Conservation (phyloP, 1,140 invertebrate genomes). For the Drosophila simulans region DNA sequence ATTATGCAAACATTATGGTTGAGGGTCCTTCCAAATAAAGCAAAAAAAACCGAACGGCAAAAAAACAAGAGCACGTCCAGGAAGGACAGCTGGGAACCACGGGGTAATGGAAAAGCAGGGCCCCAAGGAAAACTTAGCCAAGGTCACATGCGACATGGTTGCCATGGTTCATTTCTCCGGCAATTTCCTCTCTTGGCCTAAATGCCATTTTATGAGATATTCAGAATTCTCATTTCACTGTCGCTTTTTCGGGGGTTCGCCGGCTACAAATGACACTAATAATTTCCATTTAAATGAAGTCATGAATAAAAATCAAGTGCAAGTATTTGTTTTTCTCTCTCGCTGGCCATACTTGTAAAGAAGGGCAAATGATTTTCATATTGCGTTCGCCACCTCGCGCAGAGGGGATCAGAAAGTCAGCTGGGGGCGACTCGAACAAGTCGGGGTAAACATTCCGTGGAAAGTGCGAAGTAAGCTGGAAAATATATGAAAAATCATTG, state of each 20-base stretch:
- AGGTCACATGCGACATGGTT: slow-evolving; percentile 69
- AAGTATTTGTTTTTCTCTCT: slow-evolving; percentile 42
- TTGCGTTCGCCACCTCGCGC: slow-evolving; percentile 22
- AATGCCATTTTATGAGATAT: slow-evolving; percentile 76
- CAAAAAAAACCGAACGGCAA: slow-evolving; percentile 25
- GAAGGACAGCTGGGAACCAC: slow-evolving; percentile 58
- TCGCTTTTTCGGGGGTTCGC: slow-evolving; percentile 8
- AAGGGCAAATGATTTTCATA: slow-evolving; percentile 41
- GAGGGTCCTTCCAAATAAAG: slow-evolving; percentile 37
- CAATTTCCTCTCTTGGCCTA: slow-evolving; percentile 12
- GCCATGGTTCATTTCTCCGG: slow-evolving; percentile 44
- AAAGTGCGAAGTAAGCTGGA: slow-evolving; percentile 20
- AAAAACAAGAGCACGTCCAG: slow-evolving; percentile 36
- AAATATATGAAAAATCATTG: slow-evolving; percentile 29
- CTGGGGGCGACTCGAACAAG: slow-evolving; percentile 14
- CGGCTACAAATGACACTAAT: slow-evolving; percentile 78
- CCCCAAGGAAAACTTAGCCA: slow-evolving; percentile 53
- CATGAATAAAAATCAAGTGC: slow-evolving; percentile 75
- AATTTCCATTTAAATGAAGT: slow-evolving; percentile 79
- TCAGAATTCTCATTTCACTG: slow-evolving; percentile 56
- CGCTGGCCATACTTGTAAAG: slow-evolving; percentile 24
- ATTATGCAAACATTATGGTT: slow-evolving; percentile 82
- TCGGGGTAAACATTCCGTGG: slow-evolving; percentile 1
- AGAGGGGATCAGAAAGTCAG: not conserved
- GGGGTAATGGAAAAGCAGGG: slow-evolving; percentile 8